phyloP scores from a whole-genome alignment of 2,113 vertebrate genomes.

The Apaloderma vittatum region DNA sequence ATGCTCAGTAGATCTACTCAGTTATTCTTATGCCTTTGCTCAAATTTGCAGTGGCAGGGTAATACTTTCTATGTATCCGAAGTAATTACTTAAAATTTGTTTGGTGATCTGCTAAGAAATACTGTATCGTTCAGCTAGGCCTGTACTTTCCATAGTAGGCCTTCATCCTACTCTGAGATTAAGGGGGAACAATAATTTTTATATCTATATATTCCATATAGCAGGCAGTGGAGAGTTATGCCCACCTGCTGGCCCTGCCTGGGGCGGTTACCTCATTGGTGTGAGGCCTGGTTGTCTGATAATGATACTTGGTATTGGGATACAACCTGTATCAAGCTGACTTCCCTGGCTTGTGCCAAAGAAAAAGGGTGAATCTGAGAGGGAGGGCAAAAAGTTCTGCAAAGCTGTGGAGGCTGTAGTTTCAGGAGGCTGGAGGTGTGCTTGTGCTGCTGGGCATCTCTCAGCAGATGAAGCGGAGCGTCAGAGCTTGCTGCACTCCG shows the following conservation, averaged over 20 bases:
- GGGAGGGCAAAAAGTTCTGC: not conserved
- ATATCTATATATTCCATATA: not conserved
- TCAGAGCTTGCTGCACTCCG: no score
- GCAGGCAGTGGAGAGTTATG: not conserved
- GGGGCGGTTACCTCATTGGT: fast-evolving
- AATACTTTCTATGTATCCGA: not conserved
- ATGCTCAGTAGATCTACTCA: not conserved
- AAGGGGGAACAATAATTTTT: not conserved
- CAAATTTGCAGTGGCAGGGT: not conserved
- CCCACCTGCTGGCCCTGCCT: fast-evolving
- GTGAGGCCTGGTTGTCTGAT: not conserved
- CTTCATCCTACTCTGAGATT: not conserved
- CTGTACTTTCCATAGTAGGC: not conserved
- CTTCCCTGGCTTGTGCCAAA: not conserved
- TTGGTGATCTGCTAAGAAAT: not conserved
- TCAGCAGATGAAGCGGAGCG: not conserved
- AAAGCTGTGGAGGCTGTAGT: not conserved
- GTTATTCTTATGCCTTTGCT: conserved; percentile 37
- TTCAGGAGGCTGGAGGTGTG: not conserved
- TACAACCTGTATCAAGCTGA: not conserved
- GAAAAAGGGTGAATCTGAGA: not conserved
- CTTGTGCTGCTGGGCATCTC: not conserved
- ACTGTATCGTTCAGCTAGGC: not conserved
- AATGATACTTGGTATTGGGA: not conserved
- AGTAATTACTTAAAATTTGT: not conserved